Evolutionary conservation across 2,888 invertebrate species (phyloP).

Genomic region (Xylota sylvarum): DNA sequence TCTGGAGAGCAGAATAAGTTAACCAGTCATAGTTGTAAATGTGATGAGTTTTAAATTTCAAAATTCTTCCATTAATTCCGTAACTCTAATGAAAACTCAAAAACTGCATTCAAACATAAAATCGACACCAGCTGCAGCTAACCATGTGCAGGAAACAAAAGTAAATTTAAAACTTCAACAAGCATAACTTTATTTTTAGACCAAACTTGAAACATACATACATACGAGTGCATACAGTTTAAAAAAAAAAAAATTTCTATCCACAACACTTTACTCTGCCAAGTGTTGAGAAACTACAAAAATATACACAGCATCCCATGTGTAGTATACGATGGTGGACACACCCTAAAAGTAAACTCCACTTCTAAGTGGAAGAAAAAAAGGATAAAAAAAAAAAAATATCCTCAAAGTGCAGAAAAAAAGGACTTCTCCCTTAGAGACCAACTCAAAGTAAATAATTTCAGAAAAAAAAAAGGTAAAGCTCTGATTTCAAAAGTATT

Average conservation of each 20-base stretch:
- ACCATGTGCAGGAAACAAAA: neutral
- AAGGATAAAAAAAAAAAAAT: neutral
- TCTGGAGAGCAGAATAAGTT: too few species aligned
- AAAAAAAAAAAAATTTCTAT: too few species aligned
- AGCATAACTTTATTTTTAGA: slow-evolving; percentile 27
- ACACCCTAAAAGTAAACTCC: slow-evolving; percentile 57
- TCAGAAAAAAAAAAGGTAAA: slow-evolving; percentile 53
- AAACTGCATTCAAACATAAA: neutral
- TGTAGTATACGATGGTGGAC: slow-evolving; percentile 44
- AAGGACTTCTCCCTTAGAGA: slow-evolving; percentile 61
- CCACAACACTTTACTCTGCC: slow-evolving; percentile 46
- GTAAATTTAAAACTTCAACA: neutral
- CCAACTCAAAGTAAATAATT: slow-evolving; percentile 68
- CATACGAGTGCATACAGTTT: slow-evolving; percentile 9
- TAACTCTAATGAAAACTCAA: neutral
- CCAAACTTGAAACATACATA: slow-evolving; percentile 15
- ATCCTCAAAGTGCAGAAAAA: slow-evolving; percentile 56
- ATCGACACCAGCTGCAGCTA: neutral
- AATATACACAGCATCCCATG: slow-evolving; percentile 31
- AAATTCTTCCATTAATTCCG: too few species aligned
- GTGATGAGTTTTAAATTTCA: too few species aligned
- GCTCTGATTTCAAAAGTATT: slow-evolving; percentile 73
- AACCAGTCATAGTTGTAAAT: too few species aligned
- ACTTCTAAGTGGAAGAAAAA: slow-evolving; percentile 8
- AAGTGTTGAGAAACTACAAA: slow-evolving; percentile 47